Base-by-base conservation (phyloP, 2,113 vertebrate genomes). In the Paramormyrops kingsleyae region DNA sequence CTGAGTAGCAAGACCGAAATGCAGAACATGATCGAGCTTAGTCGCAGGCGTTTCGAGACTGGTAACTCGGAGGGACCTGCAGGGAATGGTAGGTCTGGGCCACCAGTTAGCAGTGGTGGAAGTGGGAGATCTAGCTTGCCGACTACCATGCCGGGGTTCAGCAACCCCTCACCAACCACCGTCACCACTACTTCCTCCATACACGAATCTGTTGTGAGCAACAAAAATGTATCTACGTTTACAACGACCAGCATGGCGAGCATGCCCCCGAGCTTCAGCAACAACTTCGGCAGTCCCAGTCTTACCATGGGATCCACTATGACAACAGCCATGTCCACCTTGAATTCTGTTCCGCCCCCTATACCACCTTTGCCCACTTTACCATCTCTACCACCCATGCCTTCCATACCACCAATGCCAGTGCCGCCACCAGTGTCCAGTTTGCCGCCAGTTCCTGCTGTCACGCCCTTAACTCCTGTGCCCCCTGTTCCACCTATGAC, bases 11-110 rank as follows among this genome's bases (percentile, higher is more conserved):
- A 99, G 96, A 99, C 98, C 17, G 98, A 99, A 96, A 99, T 99
- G 99, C 99, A 99, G 93, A 99, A 99, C 94, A 99, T 99, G 98
- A 99, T 99, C 93, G 99, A 99, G 94, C 97, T 99, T 90, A 99
- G 99, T 93, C 98, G 99, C 90, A 98, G 99, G 93, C 97, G 99
- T 92, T 99, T 99, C 80, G 98, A 99, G 96, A 97, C 97, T 89
- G 94, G 96, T 94, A 95, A 97, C 94, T 95, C 96, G 92, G 98
- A 99, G 93, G 96, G 97, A 77, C 95, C 97, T 44, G 93, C 97
- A 90, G 97, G 97, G 92, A 98, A 97, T 91, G 95, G 96, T 91
- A 96, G 98, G 89, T 96, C 97, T 12, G 96, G 96, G 89, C 96
- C 96, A 3, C 95, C 97, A 1, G 95, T 96, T 95, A 97, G 94